Evolutionary conservation across 2,888 invertebrate species (phyloP).

Genomic region (Ptychoptera contaminata): DNA sequence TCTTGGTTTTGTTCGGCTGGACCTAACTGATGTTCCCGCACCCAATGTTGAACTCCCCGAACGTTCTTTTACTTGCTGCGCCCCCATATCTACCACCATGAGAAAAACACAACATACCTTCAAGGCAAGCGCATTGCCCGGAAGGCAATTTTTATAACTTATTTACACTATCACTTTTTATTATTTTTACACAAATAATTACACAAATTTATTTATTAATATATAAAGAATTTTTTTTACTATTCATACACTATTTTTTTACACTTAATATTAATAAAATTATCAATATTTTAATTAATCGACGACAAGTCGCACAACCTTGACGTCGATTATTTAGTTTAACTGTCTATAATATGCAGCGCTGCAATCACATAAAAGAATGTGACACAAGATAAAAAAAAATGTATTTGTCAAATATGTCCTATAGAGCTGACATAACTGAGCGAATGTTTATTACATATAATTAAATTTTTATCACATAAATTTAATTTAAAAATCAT

Average conservation of each 20-base stretch:
- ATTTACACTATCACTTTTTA: conserved; percentile 13
- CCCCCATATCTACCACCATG: conserved; percentile 49
- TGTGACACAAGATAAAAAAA: not conserved
- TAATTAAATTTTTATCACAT: no score
- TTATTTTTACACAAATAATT: conserved; percentile 1
- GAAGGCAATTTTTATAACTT: conserved; percentile 22
- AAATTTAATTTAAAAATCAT: no score
- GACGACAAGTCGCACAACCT: conserved; percentile 31
- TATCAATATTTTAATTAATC: conserved; percentile 6
- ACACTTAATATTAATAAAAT: not conserved
- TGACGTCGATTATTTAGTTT: conserved; percentile 40
- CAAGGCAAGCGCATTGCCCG: conserved; percentile 18
- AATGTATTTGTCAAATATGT: no score
- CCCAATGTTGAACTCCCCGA: conserved; percentile 19
- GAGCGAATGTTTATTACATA: no score
- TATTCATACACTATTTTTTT: not conserved
- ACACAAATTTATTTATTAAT: conserved; percentile 1
- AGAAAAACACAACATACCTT: conserved; percentile 3
- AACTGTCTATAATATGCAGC: conserved; percentile 15
- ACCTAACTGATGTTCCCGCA: conserved; percentile 46
- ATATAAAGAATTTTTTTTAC: not conserved
- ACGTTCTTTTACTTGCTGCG: conserved; percentile 78
- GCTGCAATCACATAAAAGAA: conserved; percentile 1
- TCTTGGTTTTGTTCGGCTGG: conserved; percentile 54
- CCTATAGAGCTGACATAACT: no score